These are phyloP conservation scores for Nesogale talazaci DNA, from an alignment of 2,113 vertebrate species.

Conservation along the genomic window DNA sequence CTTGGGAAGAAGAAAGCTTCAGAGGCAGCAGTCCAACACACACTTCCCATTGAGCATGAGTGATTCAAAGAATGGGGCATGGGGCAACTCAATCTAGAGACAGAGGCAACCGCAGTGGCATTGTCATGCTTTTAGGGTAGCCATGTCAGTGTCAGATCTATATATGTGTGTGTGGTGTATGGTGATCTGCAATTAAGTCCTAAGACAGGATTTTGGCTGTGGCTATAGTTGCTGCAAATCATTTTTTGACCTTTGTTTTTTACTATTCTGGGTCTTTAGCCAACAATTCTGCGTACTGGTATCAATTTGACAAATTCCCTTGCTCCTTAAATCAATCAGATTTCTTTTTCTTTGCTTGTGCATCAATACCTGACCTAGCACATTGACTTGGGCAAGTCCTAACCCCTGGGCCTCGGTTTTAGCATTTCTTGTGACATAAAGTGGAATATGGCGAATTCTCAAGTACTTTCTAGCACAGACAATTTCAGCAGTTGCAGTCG, in stretches of 20 bases:
- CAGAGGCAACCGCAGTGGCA: not conserved
- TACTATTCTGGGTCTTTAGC: not conserved
- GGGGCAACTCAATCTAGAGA: not conserved
- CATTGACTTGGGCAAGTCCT: not conserved
- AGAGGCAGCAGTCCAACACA: not conserved
- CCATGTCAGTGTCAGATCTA: too few relatives aligned
- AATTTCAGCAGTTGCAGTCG: not conserved
- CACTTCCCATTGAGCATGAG: not conserved
- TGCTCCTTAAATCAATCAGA: not conserved
- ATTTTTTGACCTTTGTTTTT: not conserved
- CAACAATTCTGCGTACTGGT: not conserved
- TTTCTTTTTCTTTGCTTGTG: not conserved
- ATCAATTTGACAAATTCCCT: not conserved
- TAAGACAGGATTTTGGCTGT: too few relatives aligned
- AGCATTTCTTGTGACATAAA: not conserved
- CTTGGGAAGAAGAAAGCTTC: not conserved
- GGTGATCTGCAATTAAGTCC: too few relatives aligned
- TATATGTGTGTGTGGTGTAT: too few relatives aligned
- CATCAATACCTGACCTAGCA: not conserved
- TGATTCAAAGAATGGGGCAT: not conserved
- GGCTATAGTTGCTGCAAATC: not conserved
- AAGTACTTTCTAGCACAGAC: not conserved
- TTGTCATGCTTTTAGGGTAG: too few relatives aligned
- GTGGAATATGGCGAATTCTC: not conserved
- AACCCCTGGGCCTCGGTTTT: not conserved